phyloP scores from a whole-genome alignment of 2,113 vertebrate genomes.

The Tyto alba region DNA sequence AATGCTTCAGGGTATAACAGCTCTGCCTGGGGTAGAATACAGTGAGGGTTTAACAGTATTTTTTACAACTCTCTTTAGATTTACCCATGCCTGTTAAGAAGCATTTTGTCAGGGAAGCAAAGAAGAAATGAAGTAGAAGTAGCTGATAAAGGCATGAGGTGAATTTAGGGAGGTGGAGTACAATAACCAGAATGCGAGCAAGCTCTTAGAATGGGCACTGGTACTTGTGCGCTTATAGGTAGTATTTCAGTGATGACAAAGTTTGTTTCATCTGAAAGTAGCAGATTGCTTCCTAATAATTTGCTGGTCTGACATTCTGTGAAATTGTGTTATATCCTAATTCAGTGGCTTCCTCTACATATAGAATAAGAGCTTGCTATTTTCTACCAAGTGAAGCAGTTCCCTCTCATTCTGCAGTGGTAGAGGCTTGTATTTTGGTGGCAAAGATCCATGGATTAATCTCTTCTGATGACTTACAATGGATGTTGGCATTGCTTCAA shows the following conservation, averaged over 20 bases:
- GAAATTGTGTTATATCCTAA: slow-evolving; percentile 32
- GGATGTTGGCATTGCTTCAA: neutral
- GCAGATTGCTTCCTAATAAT: slow-evolving; percentile 20
- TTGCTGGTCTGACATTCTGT: slow-evolving; percentile 13
- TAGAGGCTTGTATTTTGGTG: neutral
- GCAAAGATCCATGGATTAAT: neutral
- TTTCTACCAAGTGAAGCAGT: neutral
- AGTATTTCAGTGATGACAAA: slow-evolving; percentile 6
- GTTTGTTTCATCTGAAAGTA: slow-evolving; percentile 39
- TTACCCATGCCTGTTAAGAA: neutral
- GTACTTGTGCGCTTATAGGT: neutral
- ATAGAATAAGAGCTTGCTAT: neutral
- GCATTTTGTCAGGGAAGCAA: neutral
- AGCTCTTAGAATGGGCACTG: neutral
- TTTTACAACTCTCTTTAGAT: neutral
- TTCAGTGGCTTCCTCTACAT: slow-evolving; percentile 27
- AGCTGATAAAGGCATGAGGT: neutral
- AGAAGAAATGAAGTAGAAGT: slow-evolving; percentile 6
- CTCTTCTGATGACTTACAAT: neutral
- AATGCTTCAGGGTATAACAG: neutral
- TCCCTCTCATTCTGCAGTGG: neutral
- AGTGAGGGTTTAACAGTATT: neutral
- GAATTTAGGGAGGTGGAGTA: neutral
- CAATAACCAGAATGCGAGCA: neutral
- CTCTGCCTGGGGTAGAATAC: neutral